Evolutionary conservation across 2,797 vertebrate species (phyloP).

Genomic region (Nannoperca australis): DNA sequence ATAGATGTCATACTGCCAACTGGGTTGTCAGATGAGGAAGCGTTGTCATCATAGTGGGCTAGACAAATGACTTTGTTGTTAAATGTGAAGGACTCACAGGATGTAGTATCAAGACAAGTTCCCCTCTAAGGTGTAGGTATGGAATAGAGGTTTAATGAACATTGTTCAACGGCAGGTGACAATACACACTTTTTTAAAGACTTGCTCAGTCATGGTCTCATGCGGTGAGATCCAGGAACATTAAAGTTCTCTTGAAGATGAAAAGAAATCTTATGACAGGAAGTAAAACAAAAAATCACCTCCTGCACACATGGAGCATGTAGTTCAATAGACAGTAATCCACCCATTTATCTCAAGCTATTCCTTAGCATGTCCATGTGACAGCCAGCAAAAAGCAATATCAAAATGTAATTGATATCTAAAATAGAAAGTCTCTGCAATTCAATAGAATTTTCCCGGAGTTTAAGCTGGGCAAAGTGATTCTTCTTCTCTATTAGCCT

Average conservation of each 20-base stretch:
- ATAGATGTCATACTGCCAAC: no score
- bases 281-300: not conserved
- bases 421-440: slow-evolving; percentile 43
- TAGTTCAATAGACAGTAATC: slow-evolving; percentile 1
- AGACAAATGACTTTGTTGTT: not conserved
- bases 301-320: not conserved
- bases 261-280: not conserved
- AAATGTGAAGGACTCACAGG: not conserved
- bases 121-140: not conserved
- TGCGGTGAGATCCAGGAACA: not conserved
- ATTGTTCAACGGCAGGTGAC: not conserved
- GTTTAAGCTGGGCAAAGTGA: slow-evolving; percentile 45
- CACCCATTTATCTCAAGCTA: slow-evolving; percentile 4
- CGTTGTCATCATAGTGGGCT: no score
- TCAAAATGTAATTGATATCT: slow-evolving; percentile 28
- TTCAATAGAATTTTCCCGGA: slow-evolving; percentile 20
- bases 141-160: not conserved
- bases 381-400: slow-evolving; percentile 19
- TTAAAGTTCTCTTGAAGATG: not conserved
- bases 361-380: not conserved
- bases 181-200: not conserved
- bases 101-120: not conserved
- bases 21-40: no score
- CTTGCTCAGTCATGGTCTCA: not conserved
- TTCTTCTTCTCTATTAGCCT: slow-evolving; percentile 45